Base-by-base conservation (phyloP, 2,797 vertebrate genomes). In the Enteromius anoplus region DNA sequence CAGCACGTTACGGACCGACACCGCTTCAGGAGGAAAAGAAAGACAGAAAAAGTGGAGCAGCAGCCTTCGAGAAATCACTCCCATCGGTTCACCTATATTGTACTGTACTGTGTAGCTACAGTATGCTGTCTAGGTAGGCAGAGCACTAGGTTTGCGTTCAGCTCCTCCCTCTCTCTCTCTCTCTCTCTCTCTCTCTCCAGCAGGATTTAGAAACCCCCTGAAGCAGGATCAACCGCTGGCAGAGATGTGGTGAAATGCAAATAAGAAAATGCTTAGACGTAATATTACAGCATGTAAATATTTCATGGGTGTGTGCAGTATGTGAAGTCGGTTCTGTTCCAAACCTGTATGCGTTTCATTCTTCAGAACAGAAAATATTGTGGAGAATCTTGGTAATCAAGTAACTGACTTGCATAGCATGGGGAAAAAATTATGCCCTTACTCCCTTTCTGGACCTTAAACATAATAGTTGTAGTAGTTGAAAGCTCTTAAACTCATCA, bases 141-240 rank as follows among this genome's bases (percentile, higher is more conserved):
- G 60, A 4, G 23, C 58, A 12, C 23, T 14, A 47, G 45, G 45
- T 72, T 49, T 14, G 5, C 26, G 15, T 47, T 37, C 2, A 49
- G 26, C 29, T n/a, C 45, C 40, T 42, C 40, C 9, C 26, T 26
- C 26, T 1, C 26, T 26, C 26, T 26, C 26, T 26, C 26, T 26
- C 26, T 26, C 40, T 42, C 8, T 42, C 4, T 55, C 6, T 10
- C 17, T 23, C 34, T 58, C 19, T 80, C 66, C 19, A 17, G 4
- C 37, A 15, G 71, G 71, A 75, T 55, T 73, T 75, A 55, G 29
- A 37, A n/a, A 37, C 19, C 32, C 5, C 32, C 47, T 34, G 29
- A n/a, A 34, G 47, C 71, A 53, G 72, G 72, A 75, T 75, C 49
- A 75, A 49, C 12, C 11, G 47, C 70, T 34, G 71, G n/a, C 19